Evolutionary conservation across 1,140 invertebrate species (phyloP), one percentile per base, ranked within the genome.

Genomic region (Cheumatopsyche charites): DNA sequence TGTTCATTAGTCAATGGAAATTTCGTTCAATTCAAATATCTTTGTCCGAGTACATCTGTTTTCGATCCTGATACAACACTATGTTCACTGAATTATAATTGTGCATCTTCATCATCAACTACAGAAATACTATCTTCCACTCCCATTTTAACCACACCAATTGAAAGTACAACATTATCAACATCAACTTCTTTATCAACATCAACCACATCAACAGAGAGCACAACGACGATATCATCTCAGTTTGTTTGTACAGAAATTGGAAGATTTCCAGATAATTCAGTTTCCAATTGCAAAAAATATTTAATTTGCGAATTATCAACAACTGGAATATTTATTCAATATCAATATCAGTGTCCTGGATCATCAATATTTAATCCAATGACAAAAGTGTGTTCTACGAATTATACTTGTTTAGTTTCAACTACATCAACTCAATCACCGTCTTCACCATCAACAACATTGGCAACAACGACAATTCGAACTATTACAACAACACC

Each of bases 221-320:
- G 1, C 11, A 63, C 62, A n/a, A 63, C 67, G 12, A 69, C 67
- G 29, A 1, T 49, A 11, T 11, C 47, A 58, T 6, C 17, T 36
- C 26, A 17, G 23, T 42, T 7, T 4, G 9, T 41, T 4, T 67
- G 65, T 26, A 21, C 17, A 26, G n/a, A 15, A 25, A 3, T 15
- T 21, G 65, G 43, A 21, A 47, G 65, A 67, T 49, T 49, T 13
- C 65, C 65, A 49, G 65, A 67, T 67, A 13, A 4, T n/a, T 49
- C 45, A 52, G 7, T n/a, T 9, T 11, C 5, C 12, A 15, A 29
- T 5, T 67, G 65, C 21, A 47, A 52, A 52, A 43, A 41, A 1
- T 67, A 67, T 26, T 21, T 67, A 1, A 9, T 67, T 21, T 67
- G 65, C 19, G 12, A 17, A 7, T 11, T 23, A 13, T 42, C 26